Evolutionary conservation across 1,140 invertebrate genomes (phyloP).

Genomic region (Drosophila ficusphila): DNA sequence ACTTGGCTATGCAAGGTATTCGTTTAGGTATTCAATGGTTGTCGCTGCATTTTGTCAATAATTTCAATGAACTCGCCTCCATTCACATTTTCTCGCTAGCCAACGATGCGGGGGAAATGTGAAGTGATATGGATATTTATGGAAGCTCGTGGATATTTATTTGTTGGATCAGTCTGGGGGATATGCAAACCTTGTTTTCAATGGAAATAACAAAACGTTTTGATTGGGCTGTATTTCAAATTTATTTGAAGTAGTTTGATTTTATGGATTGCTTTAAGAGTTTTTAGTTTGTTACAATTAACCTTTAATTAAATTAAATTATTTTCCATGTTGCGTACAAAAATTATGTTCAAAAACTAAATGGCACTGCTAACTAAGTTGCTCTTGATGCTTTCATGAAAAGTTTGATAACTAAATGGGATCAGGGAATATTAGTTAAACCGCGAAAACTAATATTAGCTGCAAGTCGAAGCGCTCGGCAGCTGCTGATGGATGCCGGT

Average conservation of each 20-base stretch:
- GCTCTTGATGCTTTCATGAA: not conserved
- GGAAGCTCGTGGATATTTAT: not conserved
- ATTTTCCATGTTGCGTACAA: too few species aligned
- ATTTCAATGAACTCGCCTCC: constrained; percentile 8
- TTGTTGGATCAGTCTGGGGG: not conserved
- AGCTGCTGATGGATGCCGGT: constrained; percentile 40
- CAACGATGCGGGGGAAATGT: not conserved
- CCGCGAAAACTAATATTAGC: constrained; percentile 32
- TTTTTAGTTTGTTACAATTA: too few species aligned
- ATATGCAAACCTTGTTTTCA: not conserved
- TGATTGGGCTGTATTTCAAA: not conserved
- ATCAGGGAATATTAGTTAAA: constrained; percentile 5
- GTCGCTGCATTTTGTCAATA: constrained; percentile 21
- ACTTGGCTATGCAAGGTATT: constrained; percentile 6
- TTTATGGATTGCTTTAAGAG: too few species aligned
- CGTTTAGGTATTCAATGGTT: constrained; percentile 21
- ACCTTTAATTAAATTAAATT: too few species aligned
- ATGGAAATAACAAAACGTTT: not conserved
- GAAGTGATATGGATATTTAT: constrained; percentile 5
- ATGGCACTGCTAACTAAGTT: not conserved
- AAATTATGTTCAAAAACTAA: too few species aligned
- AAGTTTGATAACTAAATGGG: not conserved
- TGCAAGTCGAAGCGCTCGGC: constrained; percentile 1
- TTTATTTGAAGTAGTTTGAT: too few species aligned
- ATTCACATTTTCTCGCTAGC: not conserved